Conservation (phyloP, 2,888 invertebrate genomes). For the Pterobdella sp. region DNA sequence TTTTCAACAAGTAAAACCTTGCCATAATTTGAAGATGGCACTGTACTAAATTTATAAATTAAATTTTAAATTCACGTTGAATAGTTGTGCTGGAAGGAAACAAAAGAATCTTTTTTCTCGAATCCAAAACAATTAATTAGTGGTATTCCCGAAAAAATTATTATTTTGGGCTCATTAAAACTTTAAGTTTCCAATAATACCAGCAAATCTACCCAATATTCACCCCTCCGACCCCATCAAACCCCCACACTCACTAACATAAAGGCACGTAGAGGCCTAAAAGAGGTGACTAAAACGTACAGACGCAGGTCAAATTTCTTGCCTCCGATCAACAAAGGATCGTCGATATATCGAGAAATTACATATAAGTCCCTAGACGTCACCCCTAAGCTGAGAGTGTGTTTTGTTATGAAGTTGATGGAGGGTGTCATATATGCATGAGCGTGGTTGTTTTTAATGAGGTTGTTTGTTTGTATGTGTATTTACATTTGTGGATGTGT, state of each 20-base stretch:
- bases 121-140: too few species aligned
- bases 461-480: background rate
- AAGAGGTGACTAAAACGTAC: constrained; percentile 85
- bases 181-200: too few species aligned
- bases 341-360: constrained; percentile 91
- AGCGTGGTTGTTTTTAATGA: background rate
- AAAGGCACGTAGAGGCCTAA: constrained; percentile 84
- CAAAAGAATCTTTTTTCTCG: too few species aligned
- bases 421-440: background rate
- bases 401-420: background rate
- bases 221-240: background rate
- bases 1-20: too few species aligned
- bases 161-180: too few species aligned
- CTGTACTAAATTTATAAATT: background rate
- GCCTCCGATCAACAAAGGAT: constrained; percentile 85
- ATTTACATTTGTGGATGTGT: too few species aligned
- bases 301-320: constrained; percentile 89
- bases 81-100: background rate
- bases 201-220: background rate
- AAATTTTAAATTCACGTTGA: background rate
- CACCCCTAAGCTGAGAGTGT: constrained; percentile 44
- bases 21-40: too few species aligned
- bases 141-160: too few species aligned
- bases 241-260: constrained; percentile 44
- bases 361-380: constrained; percentile 62